Evolutionary conservation across 1,140 invertebrate genomes (phyloP).

Genomic region (Mamestra configurata): DNA sequence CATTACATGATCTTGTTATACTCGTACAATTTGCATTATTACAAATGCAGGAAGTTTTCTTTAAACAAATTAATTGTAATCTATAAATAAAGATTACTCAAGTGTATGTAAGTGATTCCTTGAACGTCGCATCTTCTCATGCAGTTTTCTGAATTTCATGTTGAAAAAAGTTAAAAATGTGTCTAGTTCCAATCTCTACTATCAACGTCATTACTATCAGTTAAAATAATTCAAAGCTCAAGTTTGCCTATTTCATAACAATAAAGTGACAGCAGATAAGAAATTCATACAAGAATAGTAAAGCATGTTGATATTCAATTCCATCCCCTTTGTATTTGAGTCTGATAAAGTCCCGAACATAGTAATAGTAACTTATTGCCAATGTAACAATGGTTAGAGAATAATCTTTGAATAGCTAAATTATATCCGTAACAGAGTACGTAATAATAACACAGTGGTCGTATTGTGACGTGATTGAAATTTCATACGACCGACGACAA

Average conservation of each 20-base stretch:
- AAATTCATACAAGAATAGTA: conserved; percentile 36
- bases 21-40: conserved; percentile 5
- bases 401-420: conserved; percentile 45
- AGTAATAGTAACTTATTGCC: conserved; percentile 45
- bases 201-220: background rate
- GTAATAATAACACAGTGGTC: conserved; percentile 54
- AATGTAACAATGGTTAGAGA: conserved; percentile 44
- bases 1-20: conserved; percentile 17
- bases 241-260: background rate
- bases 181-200: background rate
- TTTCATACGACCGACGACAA: conserved; percentile 56
- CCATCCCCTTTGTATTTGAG: conserved; percentile 33
- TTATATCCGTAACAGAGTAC: conserved; percentile 44
- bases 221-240: background rate
- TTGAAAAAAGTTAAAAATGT: background rate
- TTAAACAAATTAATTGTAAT: conserved; percentile 4
- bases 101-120: background rate
- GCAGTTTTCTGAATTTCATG: background rate
- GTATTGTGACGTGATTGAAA: conserved; percentile 64
- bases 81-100: conserved; percentile 6
- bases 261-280: conserved; percentile 13
- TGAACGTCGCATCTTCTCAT: too few relatives aligned
- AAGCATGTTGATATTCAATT: conserved; percentile 34
- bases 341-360: conserved; percentile 39
- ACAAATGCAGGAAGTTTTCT: conserved; percentile 7